Evolutionary conservation across 2,113 vertebrate species (phyloP).

Genomic region (Epinephelus cyanopodus): DNA sequence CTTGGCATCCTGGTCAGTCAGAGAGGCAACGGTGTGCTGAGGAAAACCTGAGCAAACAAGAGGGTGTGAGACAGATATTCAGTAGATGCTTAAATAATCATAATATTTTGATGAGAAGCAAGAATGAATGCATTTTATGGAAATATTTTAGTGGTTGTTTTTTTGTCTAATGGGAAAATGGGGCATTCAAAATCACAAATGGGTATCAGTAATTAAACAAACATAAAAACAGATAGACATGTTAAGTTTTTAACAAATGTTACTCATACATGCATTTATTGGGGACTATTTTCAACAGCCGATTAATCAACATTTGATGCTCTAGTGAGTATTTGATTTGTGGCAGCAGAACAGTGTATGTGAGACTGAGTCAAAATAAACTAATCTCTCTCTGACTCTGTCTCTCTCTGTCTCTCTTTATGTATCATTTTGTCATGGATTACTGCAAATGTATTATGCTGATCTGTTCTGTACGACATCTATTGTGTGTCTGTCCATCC

Average conservation of each 20-base stretch:
- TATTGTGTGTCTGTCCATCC: no score
- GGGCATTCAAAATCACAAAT: neutral
- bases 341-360: neutral
- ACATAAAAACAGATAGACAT: neutral
- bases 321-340: neutral
- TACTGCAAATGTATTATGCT: no score
- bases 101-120: neutral
- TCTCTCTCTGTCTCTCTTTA: no score
- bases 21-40: slow-evolving; percentile 89
- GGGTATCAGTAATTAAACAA: neutral
- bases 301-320: neutral
- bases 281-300: neutral
- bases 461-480: no score
- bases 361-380: neutral
- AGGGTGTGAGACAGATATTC: neutral
- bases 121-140: neutral
- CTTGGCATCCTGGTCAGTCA: slow-evolving; percentile 92
- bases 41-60: slow-evolving; percentile 90
- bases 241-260: neutral
- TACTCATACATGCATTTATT: neutral
- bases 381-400: no score
- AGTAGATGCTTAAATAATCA: neutral
- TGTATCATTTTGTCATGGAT: no score
- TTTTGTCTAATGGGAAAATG: neutral
- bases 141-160: neutral